Conservation (phyloP, 2,797 vertebrate genomes). For the Lycodopsis pacificus region DNA sequence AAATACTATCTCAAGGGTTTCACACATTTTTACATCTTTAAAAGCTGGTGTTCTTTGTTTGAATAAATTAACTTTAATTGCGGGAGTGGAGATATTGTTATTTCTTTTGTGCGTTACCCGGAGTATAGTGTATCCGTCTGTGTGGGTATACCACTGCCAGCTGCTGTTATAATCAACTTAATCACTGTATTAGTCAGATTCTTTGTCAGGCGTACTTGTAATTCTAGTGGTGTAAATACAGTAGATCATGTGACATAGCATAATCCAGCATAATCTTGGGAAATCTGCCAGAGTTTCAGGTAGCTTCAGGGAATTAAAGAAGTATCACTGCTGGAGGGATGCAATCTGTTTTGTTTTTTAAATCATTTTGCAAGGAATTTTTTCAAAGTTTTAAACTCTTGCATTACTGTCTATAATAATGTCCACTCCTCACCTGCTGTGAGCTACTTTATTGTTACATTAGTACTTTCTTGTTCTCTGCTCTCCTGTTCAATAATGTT, state of each 20-base stretch:
- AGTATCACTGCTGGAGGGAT: neutral
- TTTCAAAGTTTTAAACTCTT: neutral
- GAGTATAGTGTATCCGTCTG: neutral
- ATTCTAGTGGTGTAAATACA: neutral
- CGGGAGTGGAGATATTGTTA: too few relatives aligned
- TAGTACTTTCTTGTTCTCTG: neutral
- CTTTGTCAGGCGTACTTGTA: neutral
- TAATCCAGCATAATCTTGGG: neutral
- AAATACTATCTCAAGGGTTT: too few relatives aligned
- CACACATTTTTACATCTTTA: too few relatives aligned
- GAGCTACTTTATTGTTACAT: too few relatives aligned
- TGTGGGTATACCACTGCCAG: conserved; percentile 8
- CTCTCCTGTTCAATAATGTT: neutral
- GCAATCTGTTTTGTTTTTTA: neutral
- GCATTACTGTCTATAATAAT: neutral
- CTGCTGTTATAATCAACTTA: conserved; percentile 16
- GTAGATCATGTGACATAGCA: neutral
- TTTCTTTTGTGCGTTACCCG: too few relatives aligned
- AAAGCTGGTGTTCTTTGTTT: too few relatives aligned
- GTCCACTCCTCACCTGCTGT: neutral
- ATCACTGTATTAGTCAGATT: conserved; percentile 1
- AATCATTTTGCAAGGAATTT: neutral
- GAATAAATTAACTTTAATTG: too few relatives aligned
- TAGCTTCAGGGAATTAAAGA: neutral
- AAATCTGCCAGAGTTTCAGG: neutral